Evolutionary conservation across 1,140 invertebrate species (phyloP).

Genomic region (Drosophila sp.): DNA sequence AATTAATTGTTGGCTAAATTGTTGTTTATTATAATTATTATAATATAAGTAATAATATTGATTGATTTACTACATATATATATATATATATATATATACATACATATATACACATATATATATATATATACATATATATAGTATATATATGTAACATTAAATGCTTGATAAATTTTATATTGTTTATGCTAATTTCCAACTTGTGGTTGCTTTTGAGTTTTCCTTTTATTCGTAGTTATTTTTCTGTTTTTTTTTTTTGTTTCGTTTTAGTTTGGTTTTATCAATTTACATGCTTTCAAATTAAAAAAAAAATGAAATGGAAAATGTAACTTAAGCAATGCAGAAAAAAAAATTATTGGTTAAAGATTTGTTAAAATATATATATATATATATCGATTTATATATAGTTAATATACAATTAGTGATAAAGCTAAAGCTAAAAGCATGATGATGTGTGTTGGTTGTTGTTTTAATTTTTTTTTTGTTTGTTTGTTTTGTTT

Average conservation of each 20-base stretch:
- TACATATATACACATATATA: background rate
- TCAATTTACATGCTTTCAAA: conserved; percentile 36
- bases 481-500: conserved; percentile 10
- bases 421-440: conserved; percentile 22
- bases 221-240: conserved; percentile 20
- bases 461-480: conserved; percentile 1
- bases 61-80: conserved; percentile 41
- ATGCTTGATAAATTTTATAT: conserved; percentile 23
- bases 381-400: conserved; percentile 30
- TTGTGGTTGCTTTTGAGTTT: conserved; percentile 22
- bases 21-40: conserved; percentile 27
- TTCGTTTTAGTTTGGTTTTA: conserved; percentile 22
- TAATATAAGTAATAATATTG: conserved; percentile 33
- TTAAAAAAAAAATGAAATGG: conserved; percentile 38
- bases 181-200: conserved; percentile 11
- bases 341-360: conserved; percentile 41
- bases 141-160: conserved; percentile 24
- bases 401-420: conserved; percentile 48
- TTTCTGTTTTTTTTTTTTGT: conserved; percentile 32
- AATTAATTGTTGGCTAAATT: conserved; percentile 56
- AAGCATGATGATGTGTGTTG: conserved; percentile 20
- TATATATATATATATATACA: conserved; percentile 11
- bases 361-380: conserved; percentile 46
- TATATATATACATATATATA: conserved; percentile 22
- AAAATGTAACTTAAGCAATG: conserved; percentile 42